phyloP scores from a whole-genome alignment of 2,888 invertebrate species.

The Podotricha telesiphe region DNA sequence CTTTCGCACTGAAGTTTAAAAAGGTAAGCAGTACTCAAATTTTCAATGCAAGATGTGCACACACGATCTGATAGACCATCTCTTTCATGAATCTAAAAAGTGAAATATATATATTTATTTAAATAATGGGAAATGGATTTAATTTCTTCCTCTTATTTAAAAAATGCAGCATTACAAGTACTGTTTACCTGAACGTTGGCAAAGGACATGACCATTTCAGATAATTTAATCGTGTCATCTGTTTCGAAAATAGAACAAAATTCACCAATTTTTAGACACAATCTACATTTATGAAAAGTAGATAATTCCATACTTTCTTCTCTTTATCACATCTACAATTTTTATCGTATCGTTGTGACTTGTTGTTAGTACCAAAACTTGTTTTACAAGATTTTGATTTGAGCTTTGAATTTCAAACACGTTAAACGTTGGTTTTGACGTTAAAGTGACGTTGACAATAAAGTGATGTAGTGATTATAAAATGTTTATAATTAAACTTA shows the following conservation, averaged over 20 bases:
- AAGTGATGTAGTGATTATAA: too few relatives aligned
- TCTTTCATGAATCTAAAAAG: slow-evolving; percentile 71
- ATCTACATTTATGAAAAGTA: slow-evolving; percentile 74
- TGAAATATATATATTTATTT: background rate
- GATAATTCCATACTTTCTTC: slow-evolving; percentile 38
- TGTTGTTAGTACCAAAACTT: slow-evolving; percentile 32
- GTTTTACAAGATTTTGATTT: slow-evolving; percentile 36
- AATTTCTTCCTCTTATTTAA: too few relatives aligned
- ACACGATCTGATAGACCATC: slow-evolving; percentile 76
- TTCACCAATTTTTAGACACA: slow-evolving; percentile 77
- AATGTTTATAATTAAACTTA: too few relatives aligned
- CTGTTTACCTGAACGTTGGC: slow-evolving; percentile 67
- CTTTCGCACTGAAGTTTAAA: slow-evolving; percentile 78
- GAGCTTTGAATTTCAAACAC: slow-evolving; percentile 31
- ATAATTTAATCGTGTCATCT: slow-evolving; percentile 74
- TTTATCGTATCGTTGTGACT: background rate
- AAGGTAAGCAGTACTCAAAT: slow-evolving; percentile 75
- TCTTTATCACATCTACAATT: background rate
- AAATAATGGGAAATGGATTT: background rate
- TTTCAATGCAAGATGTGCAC: slow-evolving; percentile 75
- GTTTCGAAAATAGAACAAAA: slow-evolving; percentile 79
- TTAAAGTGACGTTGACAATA: background rate
- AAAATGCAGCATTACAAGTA: too few relatives aligned
- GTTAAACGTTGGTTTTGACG: background rate
- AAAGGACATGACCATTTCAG: slow-evolving; percentile 80